These are phyloP conservation scores for Globicephala melas DNA, from an alignment of 2,113 vertebrate species.

Conservation along the genomic window DNA sequence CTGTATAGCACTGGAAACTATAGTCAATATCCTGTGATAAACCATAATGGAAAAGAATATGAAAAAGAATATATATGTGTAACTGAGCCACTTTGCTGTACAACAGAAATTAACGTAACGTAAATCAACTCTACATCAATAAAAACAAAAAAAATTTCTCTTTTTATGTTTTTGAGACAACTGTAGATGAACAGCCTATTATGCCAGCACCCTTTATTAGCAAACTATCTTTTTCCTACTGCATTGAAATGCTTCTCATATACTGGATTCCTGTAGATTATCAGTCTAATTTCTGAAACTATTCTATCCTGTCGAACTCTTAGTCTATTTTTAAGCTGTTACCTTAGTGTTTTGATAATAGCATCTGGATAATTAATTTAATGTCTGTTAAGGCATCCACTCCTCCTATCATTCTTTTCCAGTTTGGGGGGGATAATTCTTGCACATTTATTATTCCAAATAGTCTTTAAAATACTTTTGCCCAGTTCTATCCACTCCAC, in stretches of 20 bases:
- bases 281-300: not conserved
- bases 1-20: no score
- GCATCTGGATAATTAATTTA: not conserved
- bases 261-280: not conserved
- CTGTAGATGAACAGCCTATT: not conserved
- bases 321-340: not conserved
- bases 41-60: no score
- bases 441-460: not conserved
- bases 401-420: not conserved
- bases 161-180: not conserved
- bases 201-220: not conserved
- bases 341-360: not conserved
- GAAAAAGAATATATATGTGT: no score
- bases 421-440: not conserved
- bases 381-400: not conserved
- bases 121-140: no score
- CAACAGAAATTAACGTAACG: no score
- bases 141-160: no score
- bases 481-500: accelerated
- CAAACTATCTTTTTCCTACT: not conserved
- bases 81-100: no score
- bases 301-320: not conserved
- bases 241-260: not conserved
- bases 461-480: not conserved
- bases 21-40: no score